These are phyloP conservation scores for Tortrix viridana DNA, from an alignment of 2,888 invertebrate genomes.

Conservation along the genomic window DNA sequence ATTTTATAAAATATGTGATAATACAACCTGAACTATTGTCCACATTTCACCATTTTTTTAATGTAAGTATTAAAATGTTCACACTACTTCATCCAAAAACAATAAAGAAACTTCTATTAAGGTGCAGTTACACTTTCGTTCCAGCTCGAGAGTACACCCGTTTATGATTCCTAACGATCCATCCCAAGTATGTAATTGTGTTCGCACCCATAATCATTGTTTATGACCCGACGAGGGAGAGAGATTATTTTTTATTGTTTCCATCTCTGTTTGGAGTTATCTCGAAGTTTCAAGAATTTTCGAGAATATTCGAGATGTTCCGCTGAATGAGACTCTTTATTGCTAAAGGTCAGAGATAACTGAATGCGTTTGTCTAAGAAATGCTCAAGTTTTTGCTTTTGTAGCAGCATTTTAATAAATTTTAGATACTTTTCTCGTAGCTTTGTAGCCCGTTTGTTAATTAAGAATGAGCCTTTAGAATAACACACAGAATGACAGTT, in stretches of 20 bases:
- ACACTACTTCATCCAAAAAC: neutral
- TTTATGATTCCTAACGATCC: constrained; percentile 73
- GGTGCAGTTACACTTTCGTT: constrained; percentile 6
- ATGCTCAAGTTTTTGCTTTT: neutral
- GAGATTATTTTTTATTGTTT: constrained; percentile 74
- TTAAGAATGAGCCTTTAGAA: too few relatives aligned
- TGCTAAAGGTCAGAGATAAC: constrained; percentile 26
- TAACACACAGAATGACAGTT: too few relatives aligned
- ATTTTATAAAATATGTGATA: too few relatives aligned
- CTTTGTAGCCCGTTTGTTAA: too few relatives aligned
- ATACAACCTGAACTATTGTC: too few relatives aligned
- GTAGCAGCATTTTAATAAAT: neutral
- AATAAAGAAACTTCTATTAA: neutral
- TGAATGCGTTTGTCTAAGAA: constrained; percentile 10
- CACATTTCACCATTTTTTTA: too few relatives aligned
- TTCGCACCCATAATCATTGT: constrained; percentile 71
- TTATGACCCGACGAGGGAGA: constrained; percentile 59
- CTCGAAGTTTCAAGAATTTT: constrained; percentile 30
- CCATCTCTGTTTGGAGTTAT: constrained; percentile 48
- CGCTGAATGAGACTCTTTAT: constrained; percentile 15
- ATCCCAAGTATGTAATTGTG: constrained; percentile 73
- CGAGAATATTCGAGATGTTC: constrained; percentile 24
- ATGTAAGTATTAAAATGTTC: too few relatives aligned
- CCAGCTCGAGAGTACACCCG: constrained; percentile 1
- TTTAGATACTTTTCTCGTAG: too few relatives aligned